Base-by-base conservation (phyloP, 1,140 invertebrate genomes). In the Spodoptera litura region DNA sequence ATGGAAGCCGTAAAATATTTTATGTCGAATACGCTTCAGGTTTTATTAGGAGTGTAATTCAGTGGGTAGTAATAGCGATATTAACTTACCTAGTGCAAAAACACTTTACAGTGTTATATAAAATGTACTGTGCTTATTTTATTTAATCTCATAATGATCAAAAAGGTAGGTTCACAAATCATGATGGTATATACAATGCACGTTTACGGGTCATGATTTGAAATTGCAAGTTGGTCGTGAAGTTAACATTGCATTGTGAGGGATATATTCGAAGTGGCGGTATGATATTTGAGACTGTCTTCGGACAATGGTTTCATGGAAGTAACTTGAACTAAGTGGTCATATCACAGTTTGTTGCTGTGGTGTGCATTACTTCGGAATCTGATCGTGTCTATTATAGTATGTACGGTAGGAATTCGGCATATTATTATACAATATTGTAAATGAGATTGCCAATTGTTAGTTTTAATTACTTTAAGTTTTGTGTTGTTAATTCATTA, bases 401-500 rank as follows among this genome's bases (percentile, higher is more conserved):
- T 71, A 38, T 71, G 38, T 25, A 35, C 38, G n/a, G 56, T 56
- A 71, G 38, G 53, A 58, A 59, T 61, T 73, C 15, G 38, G 35
- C 56, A 51, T 38, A 73, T 20, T 20, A 20, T 20, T 20, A 20
- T 73, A 68, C 44, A 38, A 38, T 38, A 64, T 75, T 75, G 61
- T 64, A 64, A 68, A 77, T 79, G 25, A 79, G 78, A 73, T 79
- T 55, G 70, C 78, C 59, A 59, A 56, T 61, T 51, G 56, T 85
- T 83, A 82, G 56, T 79, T 81, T 44, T 81, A 82, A 73, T 31
- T 85, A 72, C n/a, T 15, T 77, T 87, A 82, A 83, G 77, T 82
- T 87, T 75, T 75, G 52, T 83, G 82, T 84, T 84, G 81, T 85
- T 87, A 78, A 73, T 74, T 62, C 85, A 79, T 90, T 90, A 88